phyloP scores from a whole-genome alignment of 1,140 invertebrate genomes.

The Medauroidea extradentata region DNA sequence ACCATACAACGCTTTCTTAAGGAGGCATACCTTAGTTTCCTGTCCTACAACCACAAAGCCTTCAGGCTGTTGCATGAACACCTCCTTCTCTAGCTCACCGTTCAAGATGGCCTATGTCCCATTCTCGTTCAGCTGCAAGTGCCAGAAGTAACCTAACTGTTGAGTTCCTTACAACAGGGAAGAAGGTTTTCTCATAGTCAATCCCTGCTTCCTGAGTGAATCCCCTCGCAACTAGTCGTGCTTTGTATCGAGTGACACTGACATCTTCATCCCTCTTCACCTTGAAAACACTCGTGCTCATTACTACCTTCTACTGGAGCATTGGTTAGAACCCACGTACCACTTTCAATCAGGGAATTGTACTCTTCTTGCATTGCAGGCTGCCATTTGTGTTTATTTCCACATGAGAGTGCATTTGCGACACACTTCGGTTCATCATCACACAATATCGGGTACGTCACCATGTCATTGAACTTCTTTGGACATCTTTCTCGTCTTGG shows the following conservation, averaged over 20 bases:
- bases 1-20: conserved; percentile 41
- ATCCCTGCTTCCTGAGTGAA: conserved; percentile 35
- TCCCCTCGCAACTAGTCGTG: conserved; percentile 44
- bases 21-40: conserved; percentile 32
- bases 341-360: too few species aligned
- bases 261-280: conserved; percentile 31
- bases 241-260: conserved; percentile 36
- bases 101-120: conserved; percentile 38
- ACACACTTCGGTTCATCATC: too few species aligned
- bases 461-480: too few species aligned
- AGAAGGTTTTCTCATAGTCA: conserved; percentile 39
- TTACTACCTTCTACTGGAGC: too few species aligned
- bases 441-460: too few species aligned
- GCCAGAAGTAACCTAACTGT: conserved; percentile 39
- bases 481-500: too few species aligned
- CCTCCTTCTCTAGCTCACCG: conserved; percentile 37
- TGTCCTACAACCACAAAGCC: conserved; percentile 26
- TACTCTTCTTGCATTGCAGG: too few species aligned
- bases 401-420: too few species aligned
- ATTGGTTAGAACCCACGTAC: too few species aligned
- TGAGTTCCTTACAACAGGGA: conserved; percentile 32
- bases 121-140: conserved; percentile 30
- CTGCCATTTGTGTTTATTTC: too few species aligned
- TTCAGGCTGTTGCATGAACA: conserved; percentile 41
- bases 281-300: too few species aligned